phyloP scores from a whole-genome alignment of 2,797 vertebrate genomes.

The Acanthurus tractus region DNA sequence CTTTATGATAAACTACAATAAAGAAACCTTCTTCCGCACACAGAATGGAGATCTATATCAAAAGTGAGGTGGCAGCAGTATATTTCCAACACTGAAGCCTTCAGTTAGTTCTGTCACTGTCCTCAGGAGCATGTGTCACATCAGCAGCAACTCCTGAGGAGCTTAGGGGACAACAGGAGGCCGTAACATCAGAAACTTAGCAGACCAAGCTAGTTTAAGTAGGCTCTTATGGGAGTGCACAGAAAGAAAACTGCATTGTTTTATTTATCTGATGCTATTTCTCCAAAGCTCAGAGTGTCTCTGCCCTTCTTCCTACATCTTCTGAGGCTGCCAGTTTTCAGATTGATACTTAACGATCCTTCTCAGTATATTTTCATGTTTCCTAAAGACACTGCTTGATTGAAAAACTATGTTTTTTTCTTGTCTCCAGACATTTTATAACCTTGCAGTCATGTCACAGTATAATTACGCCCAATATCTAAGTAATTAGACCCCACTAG shows the following conservation, averaged over 20 bases:
- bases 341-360: neutral
- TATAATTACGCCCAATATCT: neutral
- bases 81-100: neutral
- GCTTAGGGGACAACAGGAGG: neutral
- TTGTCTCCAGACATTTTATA: conserved; percentile 11
- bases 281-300: neutral
- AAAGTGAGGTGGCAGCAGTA: neutral
- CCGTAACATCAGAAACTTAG: neutral
- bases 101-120: neutral
- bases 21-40: neutral
- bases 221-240: too few relatives aligned
- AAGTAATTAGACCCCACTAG: neutral
- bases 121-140: neutral
- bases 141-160: neutral
- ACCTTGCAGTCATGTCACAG: neutral
- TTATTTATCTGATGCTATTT: neutral
- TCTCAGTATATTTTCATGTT: neutral
- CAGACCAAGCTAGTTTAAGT: neutral
- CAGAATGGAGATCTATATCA: neutral
- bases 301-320: neutral
- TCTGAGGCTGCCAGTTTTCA: neutral
- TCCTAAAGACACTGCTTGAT: neutral
- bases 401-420: conserved; percentile 6
- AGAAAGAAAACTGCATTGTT: neutral
- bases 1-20: neutral